phyloP scores from a whole-genome alignment of 2,113 vertebrate genomes.

The Pithys albifrons region DNA sequence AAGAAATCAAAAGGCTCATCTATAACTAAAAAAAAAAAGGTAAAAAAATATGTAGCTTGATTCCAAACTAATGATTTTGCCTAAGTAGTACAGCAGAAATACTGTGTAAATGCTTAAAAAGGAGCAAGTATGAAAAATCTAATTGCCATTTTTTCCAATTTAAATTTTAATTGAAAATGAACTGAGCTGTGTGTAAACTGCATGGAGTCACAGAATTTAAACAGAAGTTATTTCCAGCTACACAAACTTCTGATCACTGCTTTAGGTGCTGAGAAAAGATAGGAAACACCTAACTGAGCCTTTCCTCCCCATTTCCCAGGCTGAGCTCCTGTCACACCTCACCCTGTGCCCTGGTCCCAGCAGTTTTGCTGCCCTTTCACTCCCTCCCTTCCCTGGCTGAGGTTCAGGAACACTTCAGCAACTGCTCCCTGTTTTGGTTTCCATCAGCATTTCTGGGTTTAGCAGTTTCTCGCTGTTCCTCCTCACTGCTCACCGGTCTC shows the following conservation, averaged over 20 bases:
- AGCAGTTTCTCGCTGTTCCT: neutral
- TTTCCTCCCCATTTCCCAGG: neutral
- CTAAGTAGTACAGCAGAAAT: neutral
- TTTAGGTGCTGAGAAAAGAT: neutral
- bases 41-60: neutral
- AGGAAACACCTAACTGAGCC: fast-evolving
- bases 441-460: neutral
- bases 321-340: fast-evolving
- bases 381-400: too few species aligned
- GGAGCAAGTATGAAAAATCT: neutral
- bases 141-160: neutral
- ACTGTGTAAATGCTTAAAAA: neutral
- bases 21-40: neutral
- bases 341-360: fast-evolving
- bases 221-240: fast-evolving
- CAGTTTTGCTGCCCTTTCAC: fast-evolving
- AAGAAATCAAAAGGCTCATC: neutral
- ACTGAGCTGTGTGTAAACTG: neutral
- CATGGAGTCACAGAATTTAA: neutral
- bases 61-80: neutral
- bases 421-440: fast-evolving
- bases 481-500: fast-evolving
- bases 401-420: fast-evolving
- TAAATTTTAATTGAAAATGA: neutral
- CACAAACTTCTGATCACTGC: neutral